Evolutionary conservation across 2,888 invertebrate species (phyloP), one percentile per base, ranked within the genome.

Genomic region (Sarcophaga rosellei): DNA sequence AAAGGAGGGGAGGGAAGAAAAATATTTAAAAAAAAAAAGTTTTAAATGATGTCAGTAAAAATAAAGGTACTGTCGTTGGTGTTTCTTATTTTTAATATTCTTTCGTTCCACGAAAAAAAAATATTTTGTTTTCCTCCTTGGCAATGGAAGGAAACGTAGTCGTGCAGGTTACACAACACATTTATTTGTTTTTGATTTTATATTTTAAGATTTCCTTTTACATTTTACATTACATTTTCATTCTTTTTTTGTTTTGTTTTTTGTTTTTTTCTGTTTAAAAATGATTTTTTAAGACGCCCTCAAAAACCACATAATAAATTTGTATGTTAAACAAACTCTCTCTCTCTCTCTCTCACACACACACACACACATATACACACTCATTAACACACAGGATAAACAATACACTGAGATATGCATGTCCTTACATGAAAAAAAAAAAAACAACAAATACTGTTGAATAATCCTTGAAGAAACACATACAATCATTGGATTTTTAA

Each of bases 161-260:
- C 21, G 11, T 12, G 35, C n/a, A 65, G 61, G 69, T 78, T 47
- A 69, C 20, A 78, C 69, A 78, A 69, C 47, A 78, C 47, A 62
- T 78, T 68, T 69, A 61, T 77, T 61, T 77, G 61, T 59, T 45
- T 66, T 68, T 62, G 17, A 63, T 75, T 65, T 65, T 65, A 65
- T 66, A 11, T 47, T 74, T 53, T 21, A n/a, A 35, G 35, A 35
- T 35, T 35, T 35, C 8, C 35, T 35, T 35, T 63, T 20, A n/a
- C 2, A 20, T 45, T 65, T 63, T 63, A n/a, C 25, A 63, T 25
- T 65, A 15, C 11, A 65, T 65, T 65, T 35, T 35, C 35, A n/a
- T 20, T 20, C 4, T 66, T 12, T 44, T 10, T 20, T 44, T 45
- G 3, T 21, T 17, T 68, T 15, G 20, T 57, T 25, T 53, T 15